phyloP scores from a whole-genome alignment of 2,797 vertebrate species.

The Clarias pachynema region DNA sequence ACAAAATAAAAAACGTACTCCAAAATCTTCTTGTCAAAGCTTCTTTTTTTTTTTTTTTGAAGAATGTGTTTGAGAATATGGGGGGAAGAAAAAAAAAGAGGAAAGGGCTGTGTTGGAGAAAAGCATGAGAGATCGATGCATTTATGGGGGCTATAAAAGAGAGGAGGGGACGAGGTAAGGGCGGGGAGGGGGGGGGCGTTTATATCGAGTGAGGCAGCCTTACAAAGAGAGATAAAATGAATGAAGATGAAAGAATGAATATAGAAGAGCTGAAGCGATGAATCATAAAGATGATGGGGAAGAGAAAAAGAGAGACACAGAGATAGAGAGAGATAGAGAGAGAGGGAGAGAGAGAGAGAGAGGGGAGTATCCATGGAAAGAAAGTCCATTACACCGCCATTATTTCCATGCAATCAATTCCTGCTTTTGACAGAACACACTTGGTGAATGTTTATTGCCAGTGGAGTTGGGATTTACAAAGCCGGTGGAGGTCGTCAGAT shows the following conservation, averaged over 20 bases:
- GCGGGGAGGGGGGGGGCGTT: slow-evolving; percentile 22
- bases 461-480: slow-evolving; percentile 68
- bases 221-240: slow-evolving; percentile 42
- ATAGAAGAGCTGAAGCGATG: slow-evolving; percentile 59
- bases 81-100: not conserved
- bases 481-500: slow-evolving; percentile 70
- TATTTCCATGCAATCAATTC: slow-evolving; percentile 78
- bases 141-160: slow-evolving; percentile 42
- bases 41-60: not conserved
- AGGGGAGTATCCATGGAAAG: slow-evolving; percentile 47
- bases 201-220: slow-evolving; percentile 40
- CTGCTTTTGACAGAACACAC: slow-evolving; percentile 72
- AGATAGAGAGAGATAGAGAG: slow-evolving; percentile 53
- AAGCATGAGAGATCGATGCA: slow-evolving; percentile 20
- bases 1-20: slow-evolving; percentile 78
- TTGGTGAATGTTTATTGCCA: slow-evolving; percentile 72
- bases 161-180: slow-evolving; percentile 46
- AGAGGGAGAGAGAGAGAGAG: slow-evolving; percentile 58
- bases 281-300: slow-evolving; percentile 61
- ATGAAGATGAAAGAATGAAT: slow-evolving; percentile 49
- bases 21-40: slow-evolving; percentile 58
- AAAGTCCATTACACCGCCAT: slow-evolving; percentile 70
- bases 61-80: slow-evolving; percentile 9
- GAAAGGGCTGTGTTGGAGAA: not conserved
- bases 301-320: no score